phyloP scores from a whole-genome alignment of 1,140 invertebrate genomes.

The Drosophila parvula region DNA sequence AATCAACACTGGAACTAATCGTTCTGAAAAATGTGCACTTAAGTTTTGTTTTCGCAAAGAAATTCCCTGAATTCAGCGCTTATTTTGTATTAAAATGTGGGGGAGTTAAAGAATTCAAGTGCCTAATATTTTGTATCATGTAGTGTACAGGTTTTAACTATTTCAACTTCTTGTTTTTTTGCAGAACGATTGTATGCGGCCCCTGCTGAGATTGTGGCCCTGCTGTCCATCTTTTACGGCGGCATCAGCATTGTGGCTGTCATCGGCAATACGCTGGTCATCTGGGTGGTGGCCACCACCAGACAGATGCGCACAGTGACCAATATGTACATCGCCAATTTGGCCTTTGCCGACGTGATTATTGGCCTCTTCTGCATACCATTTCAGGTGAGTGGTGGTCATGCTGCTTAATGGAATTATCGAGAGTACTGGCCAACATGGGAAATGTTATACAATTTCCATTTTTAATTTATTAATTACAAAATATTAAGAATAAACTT shows the following conservation, averaged over 20 bases:
- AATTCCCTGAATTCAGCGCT: background rate
- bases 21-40: background rate
- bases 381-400: conserved; percentile 88
- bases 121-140: background rate
- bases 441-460: background rate
- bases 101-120: background rate
- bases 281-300: conserved; percentile 91
- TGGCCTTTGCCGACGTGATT: conserved; percentile 91
- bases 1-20: conserved; percentile 6
- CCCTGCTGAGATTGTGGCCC: conserved; percentile 88
- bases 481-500: too few species aligned
- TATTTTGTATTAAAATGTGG: background rate
- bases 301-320: conserved; percentile 92
- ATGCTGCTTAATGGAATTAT: conserved; percentile 1
- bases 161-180: conserved; percentile 5
- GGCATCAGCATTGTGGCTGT: conserved; percentile 92
- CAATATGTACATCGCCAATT: conserved; percentile 92
- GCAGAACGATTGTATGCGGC: conserved; percentile 88
- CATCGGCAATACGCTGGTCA: conserved; percentile 91
- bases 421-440: background rate
- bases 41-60: background rate
- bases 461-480: too few species aligned
- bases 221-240: conserved; percentile 92
- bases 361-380: conserved; percentile 92
- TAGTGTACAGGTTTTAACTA: background rate